Evolutionary conservation across 23 tunicate genomes (phyloP), one percentile per base, ranked within the genome.

Genomic region (Halocynthia aurantium): DNA sequence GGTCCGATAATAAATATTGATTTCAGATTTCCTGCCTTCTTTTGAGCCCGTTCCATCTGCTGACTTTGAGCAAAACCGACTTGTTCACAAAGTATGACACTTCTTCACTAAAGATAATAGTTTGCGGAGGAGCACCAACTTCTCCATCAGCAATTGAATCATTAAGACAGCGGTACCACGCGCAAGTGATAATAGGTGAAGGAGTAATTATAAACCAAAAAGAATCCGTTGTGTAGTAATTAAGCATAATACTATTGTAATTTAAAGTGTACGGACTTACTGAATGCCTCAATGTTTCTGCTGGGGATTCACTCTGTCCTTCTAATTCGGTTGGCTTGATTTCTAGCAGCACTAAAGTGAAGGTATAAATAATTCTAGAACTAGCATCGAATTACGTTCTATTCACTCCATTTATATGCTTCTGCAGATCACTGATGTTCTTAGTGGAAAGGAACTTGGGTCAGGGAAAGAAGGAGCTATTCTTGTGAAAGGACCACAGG

Each of bases 401-500:
- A 31, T 31, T 31, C 44, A 31, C 44, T 31, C 44, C 44, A 31
- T 31, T 31, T 4, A 31, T 31, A 0, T 31, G 44, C 44, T 31
- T 31, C 44, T 31, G 44, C 44, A 88, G 94, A 69, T 82, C 54
- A 51, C 83, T 55, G 87, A 88, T n/a, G n/a, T n/a, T n/a, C n/a
- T n/a, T n/a, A n/a, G n/a, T n/a, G n/a, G n/a, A n/a, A n/a, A n/a
- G n/a, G n/a, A n/a, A 88, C 68, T 88, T 6, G 94, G 94, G 52
- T 65, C 73, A 7, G 80, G 86, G 54, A 72, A 88, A 56, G 73
- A 83, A 17, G 94, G 94, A 12, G 94, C 83, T 53, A 61, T 88
- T 50, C 62, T 75, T 44, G 87, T 72, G 12, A 88, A 78, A 82
- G 94, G 94, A 31, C 87, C 87, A 5, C 81, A 76, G 81, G 94